Base-by-base conservation (phyloP, 2,113 vertebrate genomes). In the Lanius collurio region DNA sequence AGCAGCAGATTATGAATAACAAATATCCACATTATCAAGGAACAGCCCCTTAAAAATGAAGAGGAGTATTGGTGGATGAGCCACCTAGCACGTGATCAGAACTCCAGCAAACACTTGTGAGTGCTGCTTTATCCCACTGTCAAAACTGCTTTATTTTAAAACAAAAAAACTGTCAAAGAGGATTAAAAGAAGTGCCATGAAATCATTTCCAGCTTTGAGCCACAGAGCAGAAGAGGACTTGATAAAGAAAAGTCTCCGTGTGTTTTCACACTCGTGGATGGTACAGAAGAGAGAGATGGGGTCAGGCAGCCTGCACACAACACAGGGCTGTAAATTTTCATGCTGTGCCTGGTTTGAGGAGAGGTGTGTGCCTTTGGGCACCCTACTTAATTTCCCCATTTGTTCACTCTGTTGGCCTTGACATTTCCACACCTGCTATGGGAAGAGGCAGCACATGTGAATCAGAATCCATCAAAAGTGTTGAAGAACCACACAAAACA, bases 1-100 rank as follows among this genome's bases (percentile, higher is more conserved):
- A 83, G 44, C 67, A 83, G 75, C 76, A 91, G 62, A 63, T 56
- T 78, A 63, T 78, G 79, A 95, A 92, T 86, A 90, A 86, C 63
- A 96, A 86, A 88, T 31, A 86, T 26, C 24, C 59, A 46, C 77
- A 56, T 77, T 85, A 83, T 62, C 22, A 47, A 83, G 78, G 46
- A 91, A 42, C 8, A 78, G 14, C 26, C n/a, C 26, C 1, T 1
- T 39, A 33, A 37, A 80, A 87, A 63, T 47, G 23, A 68, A 65
- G 33, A 93, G 41, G 39, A 68, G 50, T 27, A 37, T 17, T 10
- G 1, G 60, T 71, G 39, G 59, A 63, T 23, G 39, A 68, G 49
- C 62, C 68, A 33, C 69, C 31, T 4, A 67, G 39, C 41, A 41
- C 57, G 49, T 18, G 55, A 76, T 62, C 46, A 68, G 57, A 94